A percentile compares a stretch with the other conserved stretches of the same genome.
phyloP scores from a whole-genome alignment of 2,888 invertebrate genomes.

The Pachymerium ferrugineum region DNA sequence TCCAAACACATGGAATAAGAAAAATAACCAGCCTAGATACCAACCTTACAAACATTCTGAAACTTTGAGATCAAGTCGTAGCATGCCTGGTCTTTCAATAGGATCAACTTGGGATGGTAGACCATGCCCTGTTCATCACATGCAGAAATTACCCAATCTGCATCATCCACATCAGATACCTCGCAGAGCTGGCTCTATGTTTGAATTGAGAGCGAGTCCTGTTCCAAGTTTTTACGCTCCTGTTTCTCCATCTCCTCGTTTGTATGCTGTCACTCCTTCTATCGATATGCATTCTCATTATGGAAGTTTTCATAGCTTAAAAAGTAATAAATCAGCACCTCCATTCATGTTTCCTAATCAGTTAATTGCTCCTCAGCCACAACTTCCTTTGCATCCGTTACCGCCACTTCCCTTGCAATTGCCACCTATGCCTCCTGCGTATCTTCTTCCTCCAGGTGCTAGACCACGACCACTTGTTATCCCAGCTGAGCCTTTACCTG shows the following conservation, averaged over 20 bases:
- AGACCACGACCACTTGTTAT: slow-evolving; percentile 39
- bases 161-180: background rate
- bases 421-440: slow-evolving; percentile 37
- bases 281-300: slow-evolving; percentile 35
- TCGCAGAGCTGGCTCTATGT: slow-evolving; percentile 35
- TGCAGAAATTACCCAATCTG: background rate
- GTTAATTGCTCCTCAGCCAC: background rate
- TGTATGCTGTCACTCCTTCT: no score
- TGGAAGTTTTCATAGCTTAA: slow-evolving; percentile 34
- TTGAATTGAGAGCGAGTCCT: slow-evolving; percentile 34
- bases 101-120: slow-evolving; percentile 22
- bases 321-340: background rate
- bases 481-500: slow-evolving; percentile 40
- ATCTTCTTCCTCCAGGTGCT: slow-evolving; percentile 39
- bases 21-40: background rate
- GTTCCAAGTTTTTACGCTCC: slow-evolving; percentile 2
- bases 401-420: slow-evolving; percentile 34
- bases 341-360: background rate
- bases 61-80: slow-evolving; percentile 35
- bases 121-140: slow-evolving; percentile 35
- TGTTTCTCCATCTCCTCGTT: slow-evolving; percentile 14
- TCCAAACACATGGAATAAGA: background rate
- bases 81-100: slow-evolving; percentile 34
- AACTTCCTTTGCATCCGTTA: background rate
- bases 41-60: background rate